Evolutionary conservation across 2,113 vertebrate genomes (phyloP).

Genomic region (Regulus satrapa): DNA sequence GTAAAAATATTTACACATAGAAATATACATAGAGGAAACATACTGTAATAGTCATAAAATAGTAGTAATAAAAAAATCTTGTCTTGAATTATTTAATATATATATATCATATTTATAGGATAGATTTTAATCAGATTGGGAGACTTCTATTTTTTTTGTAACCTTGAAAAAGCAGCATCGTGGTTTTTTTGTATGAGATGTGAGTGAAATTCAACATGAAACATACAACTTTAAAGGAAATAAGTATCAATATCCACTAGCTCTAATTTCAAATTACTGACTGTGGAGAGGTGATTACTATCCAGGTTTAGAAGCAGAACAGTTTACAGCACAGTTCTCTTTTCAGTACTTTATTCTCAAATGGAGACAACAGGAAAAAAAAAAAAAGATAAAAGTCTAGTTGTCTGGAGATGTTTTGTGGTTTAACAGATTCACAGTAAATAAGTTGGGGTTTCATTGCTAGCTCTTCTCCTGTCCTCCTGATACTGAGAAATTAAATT

Average conservation of each 20-base stretch:
- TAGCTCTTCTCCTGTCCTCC: not conserved
- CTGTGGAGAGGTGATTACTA: not conserved
- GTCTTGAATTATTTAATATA: not conserved
- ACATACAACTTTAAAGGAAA: not conserved
- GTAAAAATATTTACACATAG: not conserved
- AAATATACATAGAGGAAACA: not conserved
- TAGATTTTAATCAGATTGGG: not conserved
- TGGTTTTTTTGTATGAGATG: not conserved
- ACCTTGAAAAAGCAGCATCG: not conserved
- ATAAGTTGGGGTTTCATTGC: not conserved
- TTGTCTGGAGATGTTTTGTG: not conserved
- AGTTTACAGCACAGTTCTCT: not conserved
- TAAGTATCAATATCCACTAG: not conserved
- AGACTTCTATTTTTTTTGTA: not conserved
- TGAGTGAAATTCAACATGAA: not conserved
- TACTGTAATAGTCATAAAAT: not conserved
- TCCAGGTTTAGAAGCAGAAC: not conserved
- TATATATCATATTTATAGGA: not conserved
- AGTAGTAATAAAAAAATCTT: not conserved
- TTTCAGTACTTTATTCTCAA: not conserved
- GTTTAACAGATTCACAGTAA: not conserved
- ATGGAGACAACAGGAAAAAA: not conserved
- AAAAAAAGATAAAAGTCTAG: not conserved
- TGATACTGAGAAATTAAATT: not conserved
- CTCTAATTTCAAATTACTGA: not conserved